Evolutionary conservation across 2,797 vertebrate genomes (phyloP).

Genomic region (Pangasius larnaudii): DNA sequence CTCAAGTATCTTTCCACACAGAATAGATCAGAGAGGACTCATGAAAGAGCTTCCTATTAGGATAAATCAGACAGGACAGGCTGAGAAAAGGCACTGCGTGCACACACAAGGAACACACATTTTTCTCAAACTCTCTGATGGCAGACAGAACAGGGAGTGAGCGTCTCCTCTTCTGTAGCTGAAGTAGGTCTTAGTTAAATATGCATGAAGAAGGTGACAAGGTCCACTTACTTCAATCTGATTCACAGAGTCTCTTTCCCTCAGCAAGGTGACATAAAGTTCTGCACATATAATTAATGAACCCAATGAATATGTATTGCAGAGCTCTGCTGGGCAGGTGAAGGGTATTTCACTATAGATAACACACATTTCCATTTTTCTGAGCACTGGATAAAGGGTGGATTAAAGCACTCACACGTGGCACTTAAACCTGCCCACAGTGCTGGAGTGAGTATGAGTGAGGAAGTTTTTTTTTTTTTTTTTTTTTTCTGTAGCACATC

Average conservation of each 20-base stretch:
- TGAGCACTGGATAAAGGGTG: slow-evolving; percentile 13
- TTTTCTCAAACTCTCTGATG: slow-evolving; percentile 27
- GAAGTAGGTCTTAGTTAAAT: slow-evolving; percentile 63
- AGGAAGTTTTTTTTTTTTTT: not conserved
- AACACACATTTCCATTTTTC: slow-evolving; percentile 44
- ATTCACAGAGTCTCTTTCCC: slow-evolving; percentile 44
- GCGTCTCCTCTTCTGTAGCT: slow-evolving; percentile 38
- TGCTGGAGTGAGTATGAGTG: slow-evolving; percentile 4
- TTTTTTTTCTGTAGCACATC: slow-evolving; percentile 15
- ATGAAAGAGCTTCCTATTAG: slow-evolving; percentile 52
- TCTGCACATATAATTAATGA: slow-evolving; percentile 36
- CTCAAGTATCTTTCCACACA: slow-evolving; percentile 42
- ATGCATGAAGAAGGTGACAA: slow-evolving; percentile 57
- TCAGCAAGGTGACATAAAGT: slow-evolving; percentile 38
- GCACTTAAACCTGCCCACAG: slow-evolving; percentile 2
- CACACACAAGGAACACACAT: slow-evolving; percentile 38
- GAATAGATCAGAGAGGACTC: slow-evolving; percentile 56
- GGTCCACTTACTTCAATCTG: slow-evolving; percentile 55
- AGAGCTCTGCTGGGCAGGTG: slow-evolving; percentile 30
- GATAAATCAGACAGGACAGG: slow-evolving; percentile 55
- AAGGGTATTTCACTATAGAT: slow-evolving; percentile 40
- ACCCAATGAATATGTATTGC: slow-evolving; percentile 47
- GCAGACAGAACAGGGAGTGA: slow-evolving; percentile 46
- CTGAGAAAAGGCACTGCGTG: slow-evolving; percentile 25
- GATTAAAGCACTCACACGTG: slow-evolving; percentile 31